Evolutionary conservation across 2,888 invertebrate species (phyloP), one percentile per base, ranked within the genome.

Genomic region (Drosophila fungiperda): DNA sequence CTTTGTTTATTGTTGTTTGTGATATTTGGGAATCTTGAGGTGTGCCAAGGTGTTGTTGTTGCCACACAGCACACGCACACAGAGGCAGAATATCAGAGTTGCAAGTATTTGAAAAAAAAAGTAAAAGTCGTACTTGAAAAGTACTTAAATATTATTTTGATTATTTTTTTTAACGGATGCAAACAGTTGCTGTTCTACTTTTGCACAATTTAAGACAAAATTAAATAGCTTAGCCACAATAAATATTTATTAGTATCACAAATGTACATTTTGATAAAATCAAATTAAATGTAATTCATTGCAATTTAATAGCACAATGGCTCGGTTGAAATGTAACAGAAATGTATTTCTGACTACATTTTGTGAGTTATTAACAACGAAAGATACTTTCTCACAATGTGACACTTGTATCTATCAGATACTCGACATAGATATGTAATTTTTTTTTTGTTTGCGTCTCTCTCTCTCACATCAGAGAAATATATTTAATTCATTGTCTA

Each of bases 1-100:
- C 12, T 26, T 35, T 33, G 33, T 54, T 17, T 54, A 11, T 76
- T 45, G 36, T 33, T 60, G 45, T 40, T 66, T 36, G 32, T 17
- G 55, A 48, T 40, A 35, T 69, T 75, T 78, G 78, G 67, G 78
- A 68, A 78, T 49, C 58, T 58, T 67, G 8, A 35, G 63, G 50
- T 50, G 52, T 49, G 71, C 58, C 71, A 62, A 74, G 78, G 68
- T 72, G 64, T 55, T 36, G 45, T 45, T 60, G 55, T 8, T 55
- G 48, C 35, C n/a, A 33, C 55, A 23, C 33, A 65, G 17, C 17
- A 40, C 45, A 20, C 33, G 17, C 15, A n/a, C 15, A 12, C 3
- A 36, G 20, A 49, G 17, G 1, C 9, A 2, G 20, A 23, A 4
- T n/a, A 45, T 23, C 15, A 23, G 1, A 15, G 23, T 15, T 45